Conservation (phyloP, 2,888 invertebrate species). For the Drosophila paramelanica region DNA sequence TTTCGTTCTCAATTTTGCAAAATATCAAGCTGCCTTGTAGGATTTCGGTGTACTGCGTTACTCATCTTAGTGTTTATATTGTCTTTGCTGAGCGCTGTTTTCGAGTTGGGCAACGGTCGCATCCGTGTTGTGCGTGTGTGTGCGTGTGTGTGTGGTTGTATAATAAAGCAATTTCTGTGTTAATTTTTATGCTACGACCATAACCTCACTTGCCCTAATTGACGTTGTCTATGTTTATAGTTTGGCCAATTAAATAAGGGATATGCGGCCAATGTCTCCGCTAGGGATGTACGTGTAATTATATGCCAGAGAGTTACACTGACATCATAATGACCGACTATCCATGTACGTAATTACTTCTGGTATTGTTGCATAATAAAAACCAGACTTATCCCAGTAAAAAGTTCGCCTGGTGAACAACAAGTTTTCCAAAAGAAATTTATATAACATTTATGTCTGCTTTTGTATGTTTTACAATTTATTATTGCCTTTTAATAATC, state of each 20-base stretch:
- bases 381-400: background rate
- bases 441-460: no score
- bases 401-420: no score
- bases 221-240: slow-evolving; percentile 58
- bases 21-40: no score
- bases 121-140: background rate
- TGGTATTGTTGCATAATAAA: background rate
- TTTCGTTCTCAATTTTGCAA: no score
- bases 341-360: background rate
- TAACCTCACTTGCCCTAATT: slow-evolving; percentile 64
- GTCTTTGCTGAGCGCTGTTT: slow-evolving; percentile 1
- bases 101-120: slow-evolving; percentile 1
- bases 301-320: background rate
- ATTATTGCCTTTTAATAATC: no score
- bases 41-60: no score
- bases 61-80: no score
- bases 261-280: slow-evolving; percentile 16
- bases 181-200: slow-evolving; percentile 71
- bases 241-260: slow-evolving; percentile 51
- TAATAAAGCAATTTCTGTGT: slow-evolving; percentile 76
- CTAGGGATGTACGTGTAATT: background rate
- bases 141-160: slow-evolving; percentile 10
- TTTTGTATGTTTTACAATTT: no score
- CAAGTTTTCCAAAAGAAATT: no score
- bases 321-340: background rate